Conservation (phyloP, 2,113 vertebrate genomes). For the Notothenia rossii region DNA sequence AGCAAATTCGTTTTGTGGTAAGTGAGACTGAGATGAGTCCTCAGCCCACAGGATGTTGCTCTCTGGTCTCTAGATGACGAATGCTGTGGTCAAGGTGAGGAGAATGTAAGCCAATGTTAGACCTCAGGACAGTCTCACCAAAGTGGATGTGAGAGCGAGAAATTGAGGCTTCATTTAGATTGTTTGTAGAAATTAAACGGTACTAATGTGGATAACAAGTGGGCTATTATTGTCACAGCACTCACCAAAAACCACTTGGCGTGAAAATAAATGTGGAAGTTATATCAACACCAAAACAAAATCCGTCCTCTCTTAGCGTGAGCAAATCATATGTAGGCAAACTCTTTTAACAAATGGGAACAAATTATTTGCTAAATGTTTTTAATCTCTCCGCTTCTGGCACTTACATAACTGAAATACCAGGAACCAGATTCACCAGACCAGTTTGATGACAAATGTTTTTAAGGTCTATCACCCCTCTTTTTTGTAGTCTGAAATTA, state of each 20-base stretch:
- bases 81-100: slow-evolving; percentile 28
- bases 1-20: slow-evolving; percentile 9
- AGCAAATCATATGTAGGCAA: neutral
- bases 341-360: neutral
- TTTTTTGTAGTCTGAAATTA: neutral
- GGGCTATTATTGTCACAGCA: neutral
- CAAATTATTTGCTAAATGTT: neutral
- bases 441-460: neutral
- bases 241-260: neutral
- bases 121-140: neutral
- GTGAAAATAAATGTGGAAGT: neutral
- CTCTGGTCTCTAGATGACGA: slow-evolving; percentile 4
- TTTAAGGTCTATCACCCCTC: neutral
- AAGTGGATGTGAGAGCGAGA: neutral
- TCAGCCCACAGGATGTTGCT: slow-evolving; percentile 20
- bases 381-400: neutral
- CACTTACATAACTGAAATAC: neutral
- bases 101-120: neutral
- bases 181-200: neutral
- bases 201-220: neutral
- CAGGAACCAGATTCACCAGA: neutral
- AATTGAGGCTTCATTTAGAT: neutral
- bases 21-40: slow-evolving; percentile 35
- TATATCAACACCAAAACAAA: neutral
- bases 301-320: neutral